A percentile compares a stretch with the other conserved stretches of the same genome.
Evolutionary conservation across 2,797 vertebrate genomes (phyloP).

Genomic region (Notoglanidium macrostoma): DNA sequence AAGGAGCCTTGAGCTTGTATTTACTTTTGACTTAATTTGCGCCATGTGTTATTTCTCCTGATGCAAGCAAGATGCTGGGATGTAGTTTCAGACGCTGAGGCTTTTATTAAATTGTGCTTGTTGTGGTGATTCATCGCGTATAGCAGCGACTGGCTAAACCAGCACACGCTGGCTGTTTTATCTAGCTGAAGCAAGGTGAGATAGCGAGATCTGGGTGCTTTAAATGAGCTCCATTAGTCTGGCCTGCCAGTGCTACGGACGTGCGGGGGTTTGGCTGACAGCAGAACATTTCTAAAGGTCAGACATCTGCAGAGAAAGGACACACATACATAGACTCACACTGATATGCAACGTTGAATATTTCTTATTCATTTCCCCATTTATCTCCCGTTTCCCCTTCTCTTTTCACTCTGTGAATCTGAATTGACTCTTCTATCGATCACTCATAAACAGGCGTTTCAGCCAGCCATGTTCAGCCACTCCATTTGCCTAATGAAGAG

Average conservation of each 20-base stretch:
- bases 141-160: slow-evolving; percentile 33
- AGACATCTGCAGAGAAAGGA: slow-evolving; percentile 41
- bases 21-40: background rate
- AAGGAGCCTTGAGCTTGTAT: background rate
- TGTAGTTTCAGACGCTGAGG: slow-evolving; percentile 27
- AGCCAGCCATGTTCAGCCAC: slow-evolving; percentile 53
- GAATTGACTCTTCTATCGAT: slow-evolving; percentile 65
- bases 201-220: slow-evolving; percentile 58
- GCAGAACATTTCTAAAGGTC: slow-evolving; percentile 70
- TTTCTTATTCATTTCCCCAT: slow-evolving; percentile 40
- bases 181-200: slow-evolving; percentile 40
- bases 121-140: slow-evolving; percentile 53
- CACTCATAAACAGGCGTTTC: slow-evolving; percentile 60
- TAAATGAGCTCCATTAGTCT: slow-evolving; percentile 64
- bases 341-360: slow-evolving; percentile 28
- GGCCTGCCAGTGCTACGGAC: slow-evolving; percentile 50
- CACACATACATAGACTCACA: background rate
- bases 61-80: background rate
- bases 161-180: slow-evolving; percentile 57
- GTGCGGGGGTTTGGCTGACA: slow-evolving; percentile 62
- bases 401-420: slow-evolving; percentile 58
- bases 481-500: slow-evolving; percentile 80
- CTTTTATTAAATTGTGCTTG: slow-evolving; percentile 20
- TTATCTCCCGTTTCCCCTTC: slow-evolving; percentile 40
- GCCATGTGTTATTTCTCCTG: background rate